Evolutionary conservation across 2,797 vertebrate species (phyloP), one percentile per base, ranked within the genome.

Genomic region (Pteronotus mesoamericanus): DNA sequence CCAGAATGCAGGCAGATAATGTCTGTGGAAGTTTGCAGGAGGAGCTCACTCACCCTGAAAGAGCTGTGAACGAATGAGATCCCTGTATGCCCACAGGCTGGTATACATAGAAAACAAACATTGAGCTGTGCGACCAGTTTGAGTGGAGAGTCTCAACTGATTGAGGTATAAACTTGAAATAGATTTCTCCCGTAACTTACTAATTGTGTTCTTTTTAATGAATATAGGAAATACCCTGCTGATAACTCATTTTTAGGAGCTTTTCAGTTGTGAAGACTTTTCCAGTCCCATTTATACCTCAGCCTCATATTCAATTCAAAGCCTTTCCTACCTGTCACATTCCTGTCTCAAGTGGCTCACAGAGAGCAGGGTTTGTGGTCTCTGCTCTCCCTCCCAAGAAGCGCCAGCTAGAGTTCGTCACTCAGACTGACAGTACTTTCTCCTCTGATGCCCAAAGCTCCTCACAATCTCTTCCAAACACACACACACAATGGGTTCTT

Each of bases 81-180:
- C 5, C 7, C 26, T 18, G 9, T 29, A 24, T 3, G 46, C 9
- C 4, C 3, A 9, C 2, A 42, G 3, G 7, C 51, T n/a, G 39
- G 26, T 48, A 10, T 10, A 10, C 39, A 29, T 22, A 66, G 69
- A 34, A 72, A 89, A 72, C 26, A 22, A 24, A 57, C 55, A 53
- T 0, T 75, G 46, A 82, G 21, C 11, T 18, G 2, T 19, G 48
- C 12, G 37, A 59, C 2, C 5, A 21, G 34, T 26, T 37, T 34
- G 48, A 68, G 22, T 39, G 16, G 19, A 78, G 21, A 69, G 21
- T 77, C 42, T 92, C 39, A 51, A 9, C 4, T 51, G 24, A 18
- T 1, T 2, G 5, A 94, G 44, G 34, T 44, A 15, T 24, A 71
- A 53, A 64, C 15, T 42, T 29, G 66, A 10, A 71, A 34, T 0